phyloP scores from a whole-genome alignment of 2,113 vertebrate species.

The Xiphorhynchus elegans region DNA sequence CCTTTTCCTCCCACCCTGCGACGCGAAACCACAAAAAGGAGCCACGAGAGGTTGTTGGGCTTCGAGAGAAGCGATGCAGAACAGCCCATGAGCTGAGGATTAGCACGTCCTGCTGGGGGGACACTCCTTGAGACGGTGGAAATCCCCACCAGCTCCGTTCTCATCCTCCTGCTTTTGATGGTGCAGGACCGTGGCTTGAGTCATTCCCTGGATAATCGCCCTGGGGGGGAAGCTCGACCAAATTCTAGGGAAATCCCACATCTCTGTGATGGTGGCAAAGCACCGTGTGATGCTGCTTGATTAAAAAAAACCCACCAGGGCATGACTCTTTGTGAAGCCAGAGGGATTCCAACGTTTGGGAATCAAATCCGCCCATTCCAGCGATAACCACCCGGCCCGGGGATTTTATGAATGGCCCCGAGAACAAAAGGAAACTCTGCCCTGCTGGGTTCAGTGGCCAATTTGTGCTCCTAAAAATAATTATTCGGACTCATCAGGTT shows the following conservation, averaged over 20 bases:
- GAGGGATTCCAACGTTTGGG: fast-evolving
- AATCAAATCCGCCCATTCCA: fast-evolving
- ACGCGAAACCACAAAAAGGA: neutral
- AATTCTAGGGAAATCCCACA: conserved; percentile 60
- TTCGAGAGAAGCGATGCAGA: neutral
- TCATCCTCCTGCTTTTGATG: neutral
- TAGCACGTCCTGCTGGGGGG: neutral
- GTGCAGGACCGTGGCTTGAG: neutral
- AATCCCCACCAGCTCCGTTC: neutral
- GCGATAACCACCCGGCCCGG: fast-evolving
- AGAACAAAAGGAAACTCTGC: neutral
- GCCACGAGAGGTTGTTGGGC: neutral
- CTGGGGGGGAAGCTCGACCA: neutral
- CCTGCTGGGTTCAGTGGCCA: neutral
- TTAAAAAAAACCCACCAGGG: neutral
- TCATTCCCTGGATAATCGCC: neutral
- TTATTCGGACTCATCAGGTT: neutral
- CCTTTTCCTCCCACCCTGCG: neutral
- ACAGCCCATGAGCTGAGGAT: neutral
- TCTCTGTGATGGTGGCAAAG: neutral
- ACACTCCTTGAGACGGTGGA: neutral
- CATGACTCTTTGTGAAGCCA: neutral
- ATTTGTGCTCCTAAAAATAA: neutral
- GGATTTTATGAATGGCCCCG: neutral
- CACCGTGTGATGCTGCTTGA: neutral